Percentiles rank a stretch among this genome's conserved stretches.
phyloP scores from a whole-genome alignment of 2,797 vertebrate species.

The Netta rufina region DNA sequence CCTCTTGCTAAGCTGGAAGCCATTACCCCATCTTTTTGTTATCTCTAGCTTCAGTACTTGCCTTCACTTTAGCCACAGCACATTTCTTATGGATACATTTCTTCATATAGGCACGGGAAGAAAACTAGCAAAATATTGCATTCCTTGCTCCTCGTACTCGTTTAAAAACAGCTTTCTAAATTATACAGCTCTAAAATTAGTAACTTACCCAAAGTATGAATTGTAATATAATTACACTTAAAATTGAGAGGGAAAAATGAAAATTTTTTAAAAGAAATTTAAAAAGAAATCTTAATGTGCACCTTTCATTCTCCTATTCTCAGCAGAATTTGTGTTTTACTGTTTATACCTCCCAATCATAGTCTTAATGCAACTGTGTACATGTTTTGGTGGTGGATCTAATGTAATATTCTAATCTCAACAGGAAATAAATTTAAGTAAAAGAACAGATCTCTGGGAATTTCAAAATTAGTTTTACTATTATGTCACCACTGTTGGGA shows the following conservation, averaged over 20 bases:
- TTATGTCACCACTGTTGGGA: background rate
- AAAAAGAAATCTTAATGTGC: background rate
- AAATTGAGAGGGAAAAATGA: background rate
- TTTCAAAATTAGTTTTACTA: background rate
- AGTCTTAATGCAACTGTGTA: background rate
- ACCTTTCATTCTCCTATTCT: background rate
- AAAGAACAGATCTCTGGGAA: background rate
- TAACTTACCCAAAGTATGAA: background rate
- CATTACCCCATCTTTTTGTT: background rate
- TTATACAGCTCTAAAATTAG: background rate
- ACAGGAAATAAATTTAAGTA: background rate
- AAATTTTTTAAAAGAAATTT: background rate
- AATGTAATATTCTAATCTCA: background rate
- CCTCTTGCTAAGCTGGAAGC: background rate
- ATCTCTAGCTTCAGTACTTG: background rate
- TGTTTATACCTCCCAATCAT: background rate
- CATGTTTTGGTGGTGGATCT: background rate
- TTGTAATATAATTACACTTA: background rate
- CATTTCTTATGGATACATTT: background rate
- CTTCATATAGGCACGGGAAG: background rate
- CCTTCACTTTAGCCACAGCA: background rate
- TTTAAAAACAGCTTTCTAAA: background rate
- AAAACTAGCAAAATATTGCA: background rate
- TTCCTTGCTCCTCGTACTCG: background rate
- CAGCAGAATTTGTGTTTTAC: background rate